Base-by-base conservation (phyloP, 2,888 invertebrate genomes). In the Iselma pallidipennis region DNA sequence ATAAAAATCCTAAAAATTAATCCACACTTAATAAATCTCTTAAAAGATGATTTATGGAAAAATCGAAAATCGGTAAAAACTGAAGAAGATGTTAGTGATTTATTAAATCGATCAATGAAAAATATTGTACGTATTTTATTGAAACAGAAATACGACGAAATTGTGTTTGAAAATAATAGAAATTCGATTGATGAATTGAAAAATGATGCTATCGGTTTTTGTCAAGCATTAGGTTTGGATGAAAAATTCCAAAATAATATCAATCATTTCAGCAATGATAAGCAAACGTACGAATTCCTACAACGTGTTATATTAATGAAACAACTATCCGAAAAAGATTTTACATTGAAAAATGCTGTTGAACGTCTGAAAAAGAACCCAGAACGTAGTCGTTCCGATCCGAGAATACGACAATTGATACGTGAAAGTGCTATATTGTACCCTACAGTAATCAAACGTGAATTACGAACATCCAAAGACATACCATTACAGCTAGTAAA, bases 271-370 rank as follows among this genome's bases (percentile, higher is more conserved):
- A 83, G 85, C 16, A 82, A 83, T 42, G 89, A 90, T 71, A 80
- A 82, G 45, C 83, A 87, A 6, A 85, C 86, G n/a, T 75, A 88
- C 49, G 88, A 88, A 66, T 87, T 91, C 67, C 77, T 91, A n/a
- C 88, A 87, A 78, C 83, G 91, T 62, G 80, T 90, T 51, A 87
- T 88, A 6, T 85, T 91, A 0, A 91, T 92, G 85, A 83, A 88
- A 51, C 89, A 90, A 79, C 80, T 92, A 1, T 89, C 91, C 0
- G 88, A 89, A 66, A 84, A 86, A 67, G 85, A 88, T 54, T 89
- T 89, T 3, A 85, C 85, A 16, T 83, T 89, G 61, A 82, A 85
- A 66, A 84, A 84, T 9, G 89, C 90, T 0, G 80, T 91, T 16
- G 82, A 83, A 25, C 85, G 88, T 70, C 80, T 91, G 37, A 86